Percentiles rank a stretch among this genome's conserved stretches.
Evolutionary conservation across 2,113 vertebrate genomes (phyloP).

Genomic region (Cyprinus carpio): DNA sequence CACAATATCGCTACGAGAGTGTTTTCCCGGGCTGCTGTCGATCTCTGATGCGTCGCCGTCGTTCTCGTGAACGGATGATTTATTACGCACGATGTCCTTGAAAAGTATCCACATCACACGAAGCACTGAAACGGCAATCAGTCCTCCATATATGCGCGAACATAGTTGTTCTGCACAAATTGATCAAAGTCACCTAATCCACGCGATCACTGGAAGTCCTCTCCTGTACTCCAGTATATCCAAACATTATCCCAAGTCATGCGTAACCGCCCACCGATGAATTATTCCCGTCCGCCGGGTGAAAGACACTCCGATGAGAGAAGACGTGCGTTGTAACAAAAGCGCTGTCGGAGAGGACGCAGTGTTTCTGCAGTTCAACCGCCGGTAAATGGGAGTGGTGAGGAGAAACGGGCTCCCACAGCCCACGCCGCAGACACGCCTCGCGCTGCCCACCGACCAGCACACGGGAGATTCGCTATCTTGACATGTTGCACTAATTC

Average conservation of each 20-base stretch:
- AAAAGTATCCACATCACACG: conserved; percentile 52
- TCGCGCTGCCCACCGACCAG: conserved; percentile 1
- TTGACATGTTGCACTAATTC: conserved; percentile 29
- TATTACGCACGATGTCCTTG: conserved; percentile 58
- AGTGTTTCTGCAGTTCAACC: conserved; percentile 21
- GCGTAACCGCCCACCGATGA: not conserved
- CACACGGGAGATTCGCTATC: not conserved
- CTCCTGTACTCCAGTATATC: not conserved
- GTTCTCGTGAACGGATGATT: conserved; percentile 11
- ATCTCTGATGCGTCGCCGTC: conserved; percentile 43
- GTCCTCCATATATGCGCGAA: not conserved
- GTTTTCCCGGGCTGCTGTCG: conserved; percentile 28
- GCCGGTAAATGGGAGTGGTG: conserved; percentile 38
- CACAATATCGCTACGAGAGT: not conserved
- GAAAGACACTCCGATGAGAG: not conserved
- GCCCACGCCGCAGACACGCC: conserved; percentile 31
- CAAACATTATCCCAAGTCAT: conserved; percentile 34
- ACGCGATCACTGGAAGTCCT: conserved; percentile 9
- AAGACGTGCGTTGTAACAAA: not conserved
- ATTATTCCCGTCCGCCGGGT: not conserved
- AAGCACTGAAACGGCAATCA: conserved; percentile 11
- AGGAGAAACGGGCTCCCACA: not conserved
- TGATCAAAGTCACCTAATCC: conserved; percentile 27
- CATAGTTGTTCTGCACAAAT: conserved; percentile 23
- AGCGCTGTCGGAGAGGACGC: not conserved